A percentile compares a stretch with the other conserved stretches of the same genome.
Conservation (phyloP, 2,888 invertebrate genomes). For the Argyresthia goedartella region DNA sequence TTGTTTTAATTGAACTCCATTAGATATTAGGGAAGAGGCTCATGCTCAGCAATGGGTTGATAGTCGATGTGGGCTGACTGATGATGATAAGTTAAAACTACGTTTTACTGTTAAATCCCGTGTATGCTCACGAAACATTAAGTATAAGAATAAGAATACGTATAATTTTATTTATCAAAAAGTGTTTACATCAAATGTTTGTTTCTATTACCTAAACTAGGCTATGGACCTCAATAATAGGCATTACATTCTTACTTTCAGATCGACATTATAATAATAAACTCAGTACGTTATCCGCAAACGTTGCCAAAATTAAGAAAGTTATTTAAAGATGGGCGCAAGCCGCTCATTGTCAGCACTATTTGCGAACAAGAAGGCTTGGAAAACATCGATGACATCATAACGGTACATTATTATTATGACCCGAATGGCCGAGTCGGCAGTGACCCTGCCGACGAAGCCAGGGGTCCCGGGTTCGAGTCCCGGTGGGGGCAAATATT, state of each 20-base stretch:
- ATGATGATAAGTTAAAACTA: no score
- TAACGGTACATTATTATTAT: conserved; percentile 32
- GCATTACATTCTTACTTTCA: neutral
- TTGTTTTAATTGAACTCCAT: neutral
- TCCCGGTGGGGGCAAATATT: no score
- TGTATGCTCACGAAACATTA: no score
- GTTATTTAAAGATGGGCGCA: conserved; percentile 16
- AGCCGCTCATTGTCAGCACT: conserved; percentile 27
- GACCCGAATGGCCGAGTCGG: no score
- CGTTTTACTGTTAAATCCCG: no score
- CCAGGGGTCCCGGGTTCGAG: no score
- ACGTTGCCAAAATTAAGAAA: neutral
- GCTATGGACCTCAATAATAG: neutral
- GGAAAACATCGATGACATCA: conserved; percentile 32
- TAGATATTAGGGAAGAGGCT: neutral
- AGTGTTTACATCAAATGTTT: neutral
- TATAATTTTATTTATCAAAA: neutral
- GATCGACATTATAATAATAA: neutral
- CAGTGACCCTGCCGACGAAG: no score
- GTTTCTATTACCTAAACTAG: no score
- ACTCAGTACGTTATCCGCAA: neutral
- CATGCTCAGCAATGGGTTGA: no score
- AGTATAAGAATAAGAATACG: no score
- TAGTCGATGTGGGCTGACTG: no score
- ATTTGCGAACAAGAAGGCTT: conserved; percentile 38